phyloP scores from a whole-genome alignment of 2,113 vertebrate genomes.

The Protobothrops mucrosquamatus region DNA sequence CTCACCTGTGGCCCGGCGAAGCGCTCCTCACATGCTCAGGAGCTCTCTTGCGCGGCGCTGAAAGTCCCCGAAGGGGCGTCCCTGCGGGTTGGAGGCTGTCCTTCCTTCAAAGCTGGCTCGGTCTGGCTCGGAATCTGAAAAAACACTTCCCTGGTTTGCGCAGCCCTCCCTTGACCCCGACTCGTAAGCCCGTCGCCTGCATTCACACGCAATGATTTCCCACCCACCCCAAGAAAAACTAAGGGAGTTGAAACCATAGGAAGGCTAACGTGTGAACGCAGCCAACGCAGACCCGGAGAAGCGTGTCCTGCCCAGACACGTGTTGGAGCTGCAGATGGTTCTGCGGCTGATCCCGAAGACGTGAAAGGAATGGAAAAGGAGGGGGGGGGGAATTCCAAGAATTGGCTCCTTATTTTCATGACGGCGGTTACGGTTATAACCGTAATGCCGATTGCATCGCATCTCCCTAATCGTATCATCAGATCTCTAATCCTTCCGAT shows the following conservation, averaged over 20 bases:
- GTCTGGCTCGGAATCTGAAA: neutral
- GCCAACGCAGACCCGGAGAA: neutral
- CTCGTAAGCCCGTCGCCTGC: too few species aligned
- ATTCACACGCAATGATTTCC: neutral
- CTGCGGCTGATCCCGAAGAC: neutral
- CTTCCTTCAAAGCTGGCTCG: neutral
- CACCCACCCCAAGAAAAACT: too few species aligned
- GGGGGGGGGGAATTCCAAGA: neutral
- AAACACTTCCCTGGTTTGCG: too few species aligned
- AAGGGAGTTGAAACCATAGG: neutral
- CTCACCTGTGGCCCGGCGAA: neutral
- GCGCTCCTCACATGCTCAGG: neutral
- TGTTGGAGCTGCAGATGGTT: neutral
- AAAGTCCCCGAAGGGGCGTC: too few species aligned
- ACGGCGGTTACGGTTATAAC: too few species aligned
- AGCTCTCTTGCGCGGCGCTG: neutral
- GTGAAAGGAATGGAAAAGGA: neutral
- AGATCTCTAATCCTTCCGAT: too few species aligned
- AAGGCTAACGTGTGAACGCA: neutral
- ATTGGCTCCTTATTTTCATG: neutral
- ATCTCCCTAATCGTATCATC: too few species aligned
- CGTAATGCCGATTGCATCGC: too few species aligned
- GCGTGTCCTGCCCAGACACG: neutral
- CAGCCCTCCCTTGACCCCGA: too few species aligned
- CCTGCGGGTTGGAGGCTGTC: too few species aligned